These are phyloP conservation scores for Sebastes jordani DNA, from an alignment of 2,797 vertebrate genomes.

Conservation along the genomic window DNA sequence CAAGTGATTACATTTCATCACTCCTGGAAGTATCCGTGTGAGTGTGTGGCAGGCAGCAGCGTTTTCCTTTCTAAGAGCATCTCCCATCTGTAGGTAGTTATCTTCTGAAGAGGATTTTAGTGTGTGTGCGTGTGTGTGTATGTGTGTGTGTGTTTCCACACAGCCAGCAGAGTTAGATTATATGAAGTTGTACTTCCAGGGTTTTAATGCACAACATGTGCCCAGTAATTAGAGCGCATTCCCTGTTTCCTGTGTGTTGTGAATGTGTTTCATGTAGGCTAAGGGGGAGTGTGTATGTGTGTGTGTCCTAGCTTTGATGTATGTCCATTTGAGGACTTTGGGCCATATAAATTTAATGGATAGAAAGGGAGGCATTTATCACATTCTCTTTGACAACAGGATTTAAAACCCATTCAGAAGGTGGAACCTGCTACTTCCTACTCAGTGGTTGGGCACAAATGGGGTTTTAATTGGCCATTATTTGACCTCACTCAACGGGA, in stretches of 20 bases:
- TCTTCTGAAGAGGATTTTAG: conserved; percentile 64
- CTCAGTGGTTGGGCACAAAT: conserved; percentile 52
- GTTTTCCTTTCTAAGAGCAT: conserved; percentile 59
- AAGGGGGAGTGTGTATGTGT: conserved; percentile 28
- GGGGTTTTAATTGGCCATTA: conserved; percentile 71
- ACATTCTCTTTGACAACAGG: conserved; percentile 69
- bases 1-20: conserved; percentile 65
- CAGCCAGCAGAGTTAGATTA: conserved; percentile 73
- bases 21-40: conserved; percentile 52
- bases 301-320: conserved; percentile 75
- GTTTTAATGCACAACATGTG: conserved; percentile 81
- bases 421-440: conserved; percentile 55
- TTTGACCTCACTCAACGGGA: conserved; percentile 67
- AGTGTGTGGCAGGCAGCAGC: conserved; percentile 42
- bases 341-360: conserved; percentile 74
- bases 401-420: conserved; percentile 62
- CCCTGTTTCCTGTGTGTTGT: conserved; percentile 76
- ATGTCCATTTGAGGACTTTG: conserved; percentile 72
- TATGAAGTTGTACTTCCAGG: conserved; percentile 79
- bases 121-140: conserved; percentile 4
- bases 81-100: conserved; percentile 80
- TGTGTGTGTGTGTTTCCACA: conserved; percentile 42
- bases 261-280: conserved; percentile 67
- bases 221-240: conserved; percentile 77
- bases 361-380: conserved; percentile 74